These are phyloP conservation scores for Xestia ashworthii DNA, from an alignment of 2,888 invertebrate species.

Conservation along the genomic window DNA sequence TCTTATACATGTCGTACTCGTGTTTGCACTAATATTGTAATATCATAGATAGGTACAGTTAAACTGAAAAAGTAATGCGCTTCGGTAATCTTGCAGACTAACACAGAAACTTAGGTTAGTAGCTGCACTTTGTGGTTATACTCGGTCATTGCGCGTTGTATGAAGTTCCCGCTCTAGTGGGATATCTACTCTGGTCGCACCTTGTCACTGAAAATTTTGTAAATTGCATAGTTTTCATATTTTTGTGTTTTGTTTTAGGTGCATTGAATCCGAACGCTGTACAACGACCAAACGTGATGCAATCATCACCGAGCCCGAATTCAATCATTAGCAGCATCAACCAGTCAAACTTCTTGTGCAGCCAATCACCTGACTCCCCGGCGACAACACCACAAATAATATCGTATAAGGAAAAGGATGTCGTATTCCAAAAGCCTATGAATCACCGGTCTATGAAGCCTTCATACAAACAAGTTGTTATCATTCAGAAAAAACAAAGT, in stretches of 20 bases:
- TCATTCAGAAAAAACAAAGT: slow-evolving; percentile 74
- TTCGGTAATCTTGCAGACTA: background rate
- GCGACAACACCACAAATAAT: slow-evolving; percentile 59
- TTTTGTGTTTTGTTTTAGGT: slow-evolving; percentile 68
- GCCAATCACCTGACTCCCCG: slow-evolving; percentile 75
- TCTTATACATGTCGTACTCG: background rate
- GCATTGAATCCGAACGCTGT: slow-evolving; percentile 78
- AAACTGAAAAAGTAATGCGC: background rate
- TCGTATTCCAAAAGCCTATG: slow-evolving; percentile 74
- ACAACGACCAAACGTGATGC: slow-evolving; percentile 81
- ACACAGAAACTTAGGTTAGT: background rate
- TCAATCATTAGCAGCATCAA: slow-evolving; percentile 87
- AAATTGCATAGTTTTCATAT: background rate
- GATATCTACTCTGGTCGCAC: background rate
- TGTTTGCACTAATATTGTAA: background rate
- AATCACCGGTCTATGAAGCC: slow-evolving; percentile 68
- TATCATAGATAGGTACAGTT: background rate
- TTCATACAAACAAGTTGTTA: slow-evolving; percentile 80
- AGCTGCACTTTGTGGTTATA: background rate
- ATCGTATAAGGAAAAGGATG: slow-evolving; percentile 67
- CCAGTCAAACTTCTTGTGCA: slow-evolving; percentile 87
- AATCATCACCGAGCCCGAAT: slow-evolving; percentile 88
- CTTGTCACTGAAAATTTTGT: background rate
- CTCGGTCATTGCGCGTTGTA: background rate
- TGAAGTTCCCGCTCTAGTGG: background rate